Conservation (phyloP, 2,888 invertebrate genomes). For the Calliphora vomitoria region DNA sequence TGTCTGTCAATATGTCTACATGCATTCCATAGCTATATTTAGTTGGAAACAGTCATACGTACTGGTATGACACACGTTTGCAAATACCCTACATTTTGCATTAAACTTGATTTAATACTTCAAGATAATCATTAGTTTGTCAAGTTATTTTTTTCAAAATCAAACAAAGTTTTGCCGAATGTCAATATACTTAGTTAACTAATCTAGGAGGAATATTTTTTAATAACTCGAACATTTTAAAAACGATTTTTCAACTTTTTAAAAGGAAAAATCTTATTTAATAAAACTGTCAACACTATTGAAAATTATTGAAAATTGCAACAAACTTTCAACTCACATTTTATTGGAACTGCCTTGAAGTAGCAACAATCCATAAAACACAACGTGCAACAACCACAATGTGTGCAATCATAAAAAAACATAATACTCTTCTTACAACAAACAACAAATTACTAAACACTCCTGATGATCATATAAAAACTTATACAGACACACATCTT, state of each 20-base stretch:
- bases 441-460: constrained; percentile 41
- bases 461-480: constrained; percentile 11
- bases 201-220: too few relatives aligned
- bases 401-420: neutral
- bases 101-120: neutral
- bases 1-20: constrained; percentile 23
- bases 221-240: too few relatives aligned
- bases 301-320: too few relatives aligned
- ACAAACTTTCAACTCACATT: too few relatives aligned
- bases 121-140: neutral
- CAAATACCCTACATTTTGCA: neutral
- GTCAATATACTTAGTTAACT: too few relatives aligned
- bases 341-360: too few relatives aligned
- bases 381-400: constrained; percentile 15
- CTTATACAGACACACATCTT: neutral
- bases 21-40: constrained; percentile 30
- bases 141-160: too few relatives aligned
- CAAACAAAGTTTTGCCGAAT: too few relatives aligned
- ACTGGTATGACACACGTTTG: neutral
- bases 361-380: too few relatives aligned
- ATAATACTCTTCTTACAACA: neutral
- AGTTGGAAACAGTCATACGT: neutral
- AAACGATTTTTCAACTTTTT: too few relatives aligned
- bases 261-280: too few relatives aligned
- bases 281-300: too few relatives aligned